Evolutionary conservation across 2,797 vertebrate species (phyloP).

Genomic region (Carcharodon carcharias): DNA sequence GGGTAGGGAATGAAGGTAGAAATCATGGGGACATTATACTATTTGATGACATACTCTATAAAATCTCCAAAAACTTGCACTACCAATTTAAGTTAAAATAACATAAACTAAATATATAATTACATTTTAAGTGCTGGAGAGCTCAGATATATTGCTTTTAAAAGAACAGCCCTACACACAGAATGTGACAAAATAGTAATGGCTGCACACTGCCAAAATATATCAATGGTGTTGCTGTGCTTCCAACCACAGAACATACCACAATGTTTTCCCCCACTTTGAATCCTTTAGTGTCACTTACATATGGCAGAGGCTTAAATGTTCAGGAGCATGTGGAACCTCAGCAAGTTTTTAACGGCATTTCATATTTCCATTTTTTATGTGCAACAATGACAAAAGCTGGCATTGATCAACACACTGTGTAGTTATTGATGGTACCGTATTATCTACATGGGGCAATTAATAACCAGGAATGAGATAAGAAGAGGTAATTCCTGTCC

Average conservation of each 20-base stretch:
- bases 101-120: background rate
- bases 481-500: background rate
- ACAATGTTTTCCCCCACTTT: background rate
- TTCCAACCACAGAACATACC: background rate
- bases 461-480: background rate
- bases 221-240: background rate
- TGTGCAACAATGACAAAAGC: background rate
- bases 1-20: background rate
- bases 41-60: background rate
- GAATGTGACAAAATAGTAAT: background rate
- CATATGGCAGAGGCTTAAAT: background rate
- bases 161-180: background rate
- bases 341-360: background rate
- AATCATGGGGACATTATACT: background rate
- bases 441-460: background rate
- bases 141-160: background rate
- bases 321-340: background rate
- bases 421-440: background rate
- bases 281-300: background rate
- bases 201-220: background rate
- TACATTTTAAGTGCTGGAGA: conserved; percentile 6
- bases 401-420: background rate
- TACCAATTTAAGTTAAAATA: background rate
- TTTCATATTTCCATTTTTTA: background rate
- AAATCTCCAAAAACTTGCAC: background rate